Evolutionary conservation across 2,888 invertebrate genomes (phyloP), one percentile per base, ranked within the genome.

Genomic region (Petrolisthes cinctipes): DNA sequence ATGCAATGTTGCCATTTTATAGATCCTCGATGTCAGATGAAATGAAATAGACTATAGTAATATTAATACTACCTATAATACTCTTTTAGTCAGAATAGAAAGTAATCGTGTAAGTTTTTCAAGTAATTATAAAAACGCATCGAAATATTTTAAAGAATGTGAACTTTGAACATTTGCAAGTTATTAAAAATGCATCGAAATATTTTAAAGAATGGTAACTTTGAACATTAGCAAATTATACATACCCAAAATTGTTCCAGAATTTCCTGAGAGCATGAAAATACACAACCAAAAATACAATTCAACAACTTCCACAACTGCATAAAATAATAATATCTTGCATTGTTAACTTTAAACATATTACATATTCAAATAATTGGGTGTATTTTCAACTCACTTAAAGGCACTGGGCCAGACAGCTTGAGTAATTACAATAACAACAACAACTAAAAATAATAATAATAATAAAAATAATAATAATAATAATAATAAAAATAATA

Each of bases 221-320:
- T 53, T 51, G 17, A 5, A 78, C 1, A 61, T 17, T 4, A 7
- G 61, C 57, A 6, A 53, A 0, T 57, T 37, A 66, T 20, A 87
- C 87, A 83, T 83, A 87, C 87, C 87, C 87, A 81, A 87, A 87
- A 57, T 87, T 87, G 66, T 87, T 78, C 87, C 87, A 87, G 68
- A 87, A 87, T 54, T 87, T 83, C 80, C 87, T 23, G 51, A n/a
- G 14, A 9, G 23, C 23, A 76, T 23, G 51, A 5, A 76, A 37
- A 23, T 23, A 76, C 11, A 71, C 11, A 71, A 5, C 17, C 11
- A 71, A 5, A 71, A 5, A 71, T 11, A 71, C 20, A 71, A 37
- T 37, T 37, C 37, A 37, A 37, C 37, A 37, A 37, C 37, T 37
- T 37, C 37, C 37, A 37, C 37, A 37, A 37, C 37, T 37, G 37